Conservation (phyloP, 2,113 vertebrate species). For the Panthera uncia region DNA sequence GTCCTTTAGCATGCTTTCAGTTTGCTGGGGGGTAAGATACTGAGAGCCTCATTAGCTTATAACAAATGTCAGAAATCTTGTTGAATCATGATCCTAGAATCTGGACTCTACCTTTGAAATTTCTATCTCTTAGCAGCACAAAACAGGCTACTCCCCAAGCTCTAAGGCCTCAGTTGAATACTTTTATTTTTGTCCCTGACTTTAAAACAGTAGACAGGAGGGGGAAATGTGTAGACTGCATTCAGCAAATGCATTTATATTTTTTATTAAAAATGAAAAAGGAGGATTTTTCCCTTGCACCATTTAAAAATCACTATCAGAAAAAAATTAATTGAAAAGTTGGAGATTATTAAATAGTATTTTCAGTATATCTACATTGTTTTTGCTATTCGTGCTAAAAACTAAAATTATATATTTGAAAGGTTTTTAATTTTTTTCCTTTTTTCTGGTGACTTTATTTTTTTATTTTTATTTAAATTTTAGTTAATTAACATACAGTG, state of each 20-base stretch:
- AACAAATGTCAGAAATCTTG: not conserved
- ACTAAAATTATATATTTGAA: constrained; percentile 13
- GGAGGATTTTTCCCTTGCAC: not conserved
- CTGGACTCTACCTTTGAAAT: not conserved
- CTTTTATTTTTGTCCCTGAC: not conserved
- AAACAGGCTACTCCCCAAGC: not conserved
- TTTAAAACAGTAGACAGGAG: not conserved
- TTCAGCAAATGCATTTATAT: not conserved
- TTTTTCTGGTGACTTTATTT: no score
- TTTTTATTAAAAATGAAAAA: constrained; percentile 12
- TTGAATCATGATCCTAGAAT: not conserved
- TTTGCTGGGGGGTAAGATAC: not conserved
- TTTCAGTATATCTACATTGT: not conserved
- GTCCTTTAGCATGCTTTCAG: not conserved
- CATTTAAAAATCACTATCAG: not conserved
- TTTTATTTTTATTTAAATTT: no score
- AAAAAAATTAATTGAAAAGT: not conserved
- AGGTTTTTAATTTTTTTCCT: not conserved
- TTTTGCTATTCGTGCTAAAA: not conserved
- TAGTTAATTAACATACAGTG: no score
- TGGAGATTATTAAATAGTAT: not conserved
- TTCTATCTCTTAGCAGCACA: not conserved
- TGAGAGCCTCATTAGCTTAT: not conserved
- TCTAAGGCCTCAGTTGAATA: not conserved
- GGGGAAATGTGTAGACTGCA: not conserved